phyloP scores from a whole-genome alignment of 2,888 invertebrate species.

The Papilio demoleus region DNA sequence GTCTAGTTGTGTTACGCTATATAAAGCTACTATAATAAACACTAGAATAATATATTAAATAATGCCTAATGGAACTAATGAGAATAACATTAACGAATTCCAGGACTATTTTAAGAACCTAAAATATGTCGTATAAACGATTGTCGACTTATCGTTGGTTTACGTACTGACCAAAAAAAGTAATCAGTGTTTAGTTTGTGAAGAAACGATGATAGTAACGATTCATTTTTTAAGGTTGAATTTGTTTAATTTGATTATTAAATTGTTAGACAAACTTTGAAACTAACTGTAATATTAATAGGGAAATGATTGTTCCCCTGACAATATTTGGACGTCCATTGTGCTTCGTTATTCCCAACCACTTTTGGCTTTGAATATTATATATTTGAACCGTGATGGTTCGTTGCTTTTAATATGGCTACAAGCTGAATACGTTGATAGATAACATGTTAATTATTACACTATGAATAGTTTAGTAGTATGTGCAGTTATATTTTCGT shows the following conservation, averaged over 20 bases:
- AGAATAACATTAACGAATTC: no score
- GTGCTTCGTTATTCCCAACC: conserved; percentile 26
- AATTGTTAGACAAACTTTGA: conserved; percentile 3
- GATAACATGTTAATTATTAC: conserved; percentile 21
- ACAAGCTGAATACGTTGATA: conserved; percentile 25
- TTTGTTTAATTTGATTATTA: no score
- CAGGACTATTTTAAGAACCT: no score
- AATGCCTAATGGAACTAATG: no score
- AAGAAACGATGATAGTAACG: no score
- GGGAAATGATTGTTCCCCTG: conserved; percentile 29
- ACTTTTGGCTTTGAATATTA: conserved; percentile 34
- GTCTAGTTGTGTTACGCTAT: conserved; percentile 6
- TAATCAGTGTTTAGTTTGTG: no score
- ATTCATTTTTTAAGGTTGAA: no score
- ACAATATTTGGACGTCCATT: conserved; percentile 27
- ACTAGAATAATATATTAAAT: no score
- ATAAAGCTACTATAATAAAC: background rate
- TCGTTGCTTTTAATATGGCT: conserved; percentile 23
- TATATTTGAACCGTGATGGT: conserved; percentile 21
- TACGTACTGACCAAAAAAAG: no score
- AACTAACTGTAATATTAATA: conserved; percentile 25
- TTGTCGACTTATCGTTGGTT: no score
- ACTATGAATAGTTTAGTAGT: conserved; percentile 1
- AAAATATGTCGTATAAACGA: no score
- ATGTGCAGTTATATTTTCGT: background rate